Conservation (phyloP, 2,888 invertebrate genomes). For the Dryobota labecula region DNA sequence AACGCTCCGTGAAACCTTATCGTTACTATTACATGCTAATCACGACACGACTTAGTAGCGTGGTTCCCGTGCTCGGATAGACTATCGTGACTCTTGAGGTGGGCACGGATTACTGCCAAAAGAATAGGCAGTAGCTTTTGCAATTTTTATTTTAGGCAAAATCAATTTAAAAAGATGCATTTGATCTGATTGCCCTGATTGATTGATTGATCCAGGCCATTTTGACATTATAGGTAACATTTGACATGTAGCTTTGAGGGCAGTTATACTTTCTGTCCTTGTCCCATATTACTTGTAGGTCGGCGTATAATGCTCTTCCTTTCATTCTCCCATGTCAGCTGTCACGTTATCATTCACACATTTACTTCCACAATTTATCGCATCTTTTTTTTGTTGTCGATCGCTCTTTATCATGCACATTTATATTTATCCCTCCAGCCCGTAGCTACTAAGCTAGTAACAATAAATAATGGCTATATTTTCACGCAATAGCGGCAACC, state of each 20-base stretch:
- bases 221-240: not conserved
- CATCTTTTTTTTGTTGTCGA: not conserved
- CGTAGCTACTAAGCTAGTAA: slow-evolving; percentile 2
- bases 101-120: slow-evolving; percentile 7
- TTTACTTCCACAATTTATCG: too few species aligned
- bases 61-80: not conserved
- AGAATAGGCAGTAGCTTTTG: not conserved
- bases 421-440: not conserved
- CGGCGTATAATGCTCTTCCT: not conserved
- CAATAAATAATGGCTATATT: slow-evolving; percentile 30
- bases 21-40: slow-evolving; percentile 61
- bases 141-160: not conserved
- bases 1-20: slow-evolving; percentile 78
- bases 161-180: too few species aligned
- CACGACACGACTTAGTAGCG: slow-evolving; percentile 58
- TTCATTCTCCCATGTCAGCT: not conserved
- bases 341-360: not conserved
- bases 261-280: not conserved
- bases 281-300: too few species aligned
- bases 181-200: too few species aligned
- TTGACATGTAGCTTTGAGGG: not conserved
- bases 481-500: slow-evolving; percentile 26
- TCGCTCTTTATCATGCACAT: not conserved
- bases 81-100: not conserved
- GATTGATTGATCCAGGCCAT: not conserved